Base-by-base conservation (phyloP, 2,797 vertebrate genomes). In the Champsocephalus gunnari region DNA sequence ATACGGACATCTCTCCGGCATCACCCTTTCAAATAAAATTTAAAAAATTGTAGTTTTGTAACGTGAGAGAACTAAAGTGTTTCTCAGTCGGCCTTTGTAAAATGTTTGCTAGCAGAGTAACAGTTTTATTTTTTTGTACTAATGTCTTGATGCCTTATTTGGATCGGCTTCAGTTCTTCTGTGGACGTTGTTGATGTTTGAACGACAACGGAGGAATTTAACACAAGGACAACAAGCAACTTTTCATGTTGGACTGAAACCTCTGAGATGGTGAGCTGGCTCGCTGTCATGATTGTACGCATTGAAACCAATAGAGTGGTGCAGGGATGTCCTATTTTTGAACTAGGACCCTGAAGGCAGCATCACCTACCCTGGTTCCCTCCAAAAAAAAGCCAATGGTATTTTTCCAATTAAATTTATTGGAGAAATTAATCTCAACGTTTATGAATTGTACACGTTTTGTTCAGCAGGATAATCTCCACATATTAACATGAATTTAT, bases 111-210 rank as follows among this genome's bases (percentile, higher is more conserved):
- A 83, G 86, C 75, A 86, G 81, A 90, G 77, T 82, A n/a, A 58
- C 71, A 58, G 38, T 79, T 87, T 81, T 89, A 85, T 89, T 86
- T 90, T 90, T 91, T 88, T 83, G 84, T 90, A 92, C 62, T 3
- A 43, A 66, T 10, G 67, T 86, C 77, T 79, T 2, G 66, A 88
- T 89, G 90, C 90, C 90, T 93, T 91, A 87, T 77, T 73, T 60
- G 75, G 71, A 76, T 77, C 19, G 2, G 81, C 79, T 73, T 79
- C 71, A 28, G 78, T 72, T 85, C 75, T 71, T 60, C 64, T 66
- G 57, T 62, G 57, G 79, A 70, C 51, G 24, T 43, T 64, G 71
- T 63, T 12, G 73, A 57, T 12, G 56, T 68, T 48, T 32, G 55
- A 64, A 63, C 53, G 54, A 48, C 13, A 8, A n/a, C 66, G 45